phyloP scores from a whole-genome alignment of 1,140 invertebrate species.

The Aphelenchoides fujianensis region DNA sequence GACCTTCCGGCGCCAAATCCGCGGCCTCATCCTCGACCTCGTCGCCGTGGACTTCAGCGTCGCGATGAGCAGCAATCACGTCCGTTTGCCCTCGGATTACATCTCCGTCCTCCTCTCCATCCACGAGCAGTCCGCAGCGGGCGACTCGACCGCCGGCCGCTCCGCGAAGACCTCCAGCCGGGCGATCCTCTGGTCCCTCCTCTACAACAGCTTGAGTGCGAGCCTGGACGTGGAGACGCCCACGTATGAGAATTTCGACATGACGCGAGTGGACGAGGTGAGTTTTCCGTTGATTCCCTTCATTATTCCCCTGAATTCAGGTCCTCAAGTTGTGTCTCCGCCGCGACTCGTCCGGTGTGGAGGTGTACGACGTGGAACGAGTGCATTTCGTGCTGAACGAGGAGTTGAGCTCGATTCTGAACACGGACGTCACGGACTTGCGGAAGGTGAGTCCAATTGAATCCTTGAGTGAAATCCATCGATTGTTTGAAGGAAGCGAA shows the following conservation, averaged over 20 bases:
- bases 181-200: constrained; percentile 10
- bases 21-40: constrained; percentile 13
- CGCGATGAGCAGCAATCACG: constrained; percentile 12
- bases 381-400: constrained; percentile 12
- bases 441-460: not conserved
- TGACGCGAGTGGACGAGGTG: constrained; percentile 16
- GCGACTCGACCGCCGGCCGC: not conserved
- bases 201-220: constrained; percentile 14
- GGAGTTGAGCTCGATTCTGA: constrained; percentile 1
- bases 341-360: not conserved
- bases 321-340: constrained; percentile 10
- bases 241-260: constrained; percentile 9
- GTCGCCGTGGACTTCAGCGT: constrained; percentile 19
- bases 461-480: not conserved
- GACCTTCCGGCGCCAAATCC: constrained; percentile 4
- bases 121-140: not conserved
- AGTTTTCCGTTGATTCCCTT: not conserved
- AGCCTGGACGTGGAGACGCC: constrained; percentile 14
- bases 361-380: constrained; percentile 11
- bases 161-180: not conserved
- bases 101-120: not conserved
- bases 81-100: not conserved
- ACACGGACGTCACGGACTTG: constrained; percentile 8
- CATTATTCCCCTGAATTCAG: not conserved
- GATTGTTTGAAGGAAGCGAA: constrained; percentile 7